Percentiles rank a stretch among this genome's conserved stretches.
These are phyloP conservation scores for Leptinotarsa undecemlineata DNA, from an alignment of 1,140 invertebrate species.

Conservation along the genomic window DNA sequence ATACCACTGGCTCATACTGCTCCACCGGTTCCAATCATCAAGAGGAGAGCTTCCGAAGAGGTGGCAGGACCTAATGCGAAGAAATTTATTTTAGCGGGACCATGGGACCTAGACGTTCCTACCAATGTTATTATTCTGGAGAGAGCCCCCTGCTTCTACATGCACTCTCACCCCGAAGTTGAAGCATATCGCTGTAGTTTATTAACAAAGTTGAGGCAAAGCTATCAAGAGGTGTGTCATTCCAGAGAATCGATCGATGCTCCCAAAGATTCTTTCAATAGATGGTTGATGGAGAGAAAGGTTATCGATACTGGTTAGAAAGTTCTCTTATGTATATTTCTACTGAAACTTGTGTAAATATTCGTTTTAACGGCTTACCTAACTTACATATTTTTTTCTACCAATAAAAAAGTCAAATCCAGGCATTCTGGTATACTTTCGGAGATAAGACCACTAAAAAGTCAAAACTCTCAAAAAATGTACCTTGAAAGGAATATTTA, in stretches of 20 bases:
- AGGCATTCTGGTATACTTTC: no score
- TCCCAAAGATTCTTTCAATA: slow-evolving; percentile 93
- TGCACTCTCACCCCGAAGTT: slow-evolving; percentile 92
- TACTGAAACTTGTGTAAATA: background rate
- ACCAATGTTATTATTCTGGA: slow-evolving; percentile 95
- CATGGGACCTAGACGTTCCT: slow-evolving; percentile 92
- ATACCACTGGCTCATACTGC: slow-evolving; percentile 29
- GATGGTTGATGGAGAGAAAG: slow-evolving; percentile 95
- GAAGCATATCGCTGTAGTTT: slow-evolving; percentile 81
- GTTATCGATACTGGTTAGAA: slow-evolving; percentile 73
- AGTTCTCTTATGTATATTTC: background rate
- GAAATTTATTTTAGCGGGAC: slow-evolving; percentile 84
- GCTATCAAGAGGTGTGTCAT: slow-evolving; percentile 93
- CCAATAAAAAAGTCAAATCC: no score
- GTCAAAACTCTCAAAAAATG: no score
- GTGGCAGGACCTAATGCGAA: slow-evolving; percentile 72
- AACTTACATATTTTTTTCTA: no score
- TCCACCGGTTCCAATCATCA: slow-evolving; percentile 44
- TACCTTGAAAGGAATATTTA: no score
- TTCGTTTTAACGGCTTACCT: no score
- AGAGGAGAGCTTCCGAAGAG: slow-evolving; percentile 78
- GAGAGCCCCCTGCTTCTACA: slow-evolving; percentile 76
- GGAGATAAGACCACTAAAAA: no score
- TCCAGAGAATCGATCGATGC: slow-evolving; percentile 93
- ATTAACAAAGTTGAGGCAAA: slow-evolving; percentile 81